Conservation (phyloP, 2,797 vertebrate species). For the Sarcophilus harrisii region DNA sequence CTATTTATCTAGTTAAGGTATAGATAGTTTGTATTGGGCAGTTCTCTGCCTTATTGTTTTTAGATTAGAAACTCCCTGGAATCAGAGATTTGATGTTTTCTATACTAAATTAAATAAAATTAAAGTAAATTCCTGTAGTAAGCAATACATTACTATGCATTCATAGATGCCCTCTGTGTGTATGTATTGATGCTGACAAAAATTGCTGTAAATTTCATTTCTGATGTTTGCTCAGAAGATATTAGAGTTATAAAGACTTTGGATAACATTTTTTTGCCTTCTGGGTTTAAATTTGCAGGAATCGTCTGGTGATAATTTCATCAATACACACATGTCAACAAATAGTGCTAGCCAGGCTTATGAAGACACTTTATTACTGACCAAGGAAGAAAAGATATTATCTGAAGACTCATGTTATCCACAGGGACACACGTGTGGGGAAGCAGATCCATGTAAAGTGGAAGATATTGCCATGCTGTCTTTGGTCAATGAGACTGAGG, state of each 20-base stretch:
- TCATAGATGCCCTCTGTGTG: background rate
- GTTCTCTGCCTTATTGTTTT: background rate
- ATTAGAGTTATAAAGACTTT: background rate
- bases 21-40: background rate
- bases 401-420: constrained; percentile 47
- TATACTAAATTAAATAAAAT: background rate
- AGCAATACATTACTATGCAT: background rate
- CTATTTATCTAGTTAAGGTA: background rate
- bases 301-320: constrained; percentile 50
- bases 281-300: constrained; percentile 75
- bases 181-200: background rate
- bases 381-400: constrained; percentile 67
- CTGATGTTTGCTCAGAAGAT: constrained; percentile 19
- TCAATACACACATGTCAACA: constrained; percentile 44
- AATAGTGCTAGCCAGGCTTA: constrained; percentile 14
- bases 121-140: background rate
- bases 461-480: constrained; percentile 40
- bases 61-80: background rate
- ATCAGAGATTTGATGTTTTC: background rate
- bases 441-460: background rate
- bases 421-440: background rate
- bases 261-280: background rate
- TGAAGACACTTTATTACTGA: constrained; percentile 76
- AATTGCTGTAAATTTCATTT: background rate
- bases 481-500: constrained; percentile 57